Conservation (phyloP, 2,888 invertebrate genomes). For the Epicampocera succincta region DNA sequence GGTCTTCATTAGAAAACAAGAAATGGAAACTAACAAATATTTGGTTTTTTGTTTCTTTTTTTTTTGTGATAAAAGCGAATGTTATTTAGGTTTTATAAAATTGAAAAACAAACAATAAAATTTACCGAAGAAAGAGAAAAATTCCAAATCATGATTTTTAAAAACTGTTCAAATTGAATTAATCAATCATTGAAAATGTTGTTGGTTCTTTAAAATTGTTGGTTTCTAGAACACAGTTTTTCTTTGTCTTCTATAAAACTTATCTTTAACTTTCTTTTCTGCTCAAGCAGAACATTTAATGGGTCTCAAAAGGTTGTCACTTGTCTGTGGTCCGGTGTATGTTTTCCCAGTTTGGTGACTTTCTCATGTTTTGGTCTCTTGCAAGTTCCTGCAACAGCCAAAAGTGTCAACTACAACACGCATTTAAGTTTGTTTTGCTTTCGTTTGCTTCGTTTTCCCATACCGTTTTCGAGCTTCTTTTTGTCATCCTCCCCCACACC, state of each 20-base stretch:
- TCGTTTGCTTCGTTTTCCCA: conserved; percentile 1
- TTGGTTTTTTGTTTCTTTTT: too few species aligned
- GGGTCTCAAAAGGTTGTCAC: conserved; percentile 38
- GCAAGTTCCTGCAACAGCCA: neutral
- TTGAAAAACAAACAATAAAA: conserved; percentile 6
- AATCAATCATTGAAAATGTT: conserved; percentile 57
- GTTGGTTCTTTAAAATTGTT: neutral
- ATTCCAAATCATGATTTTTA: conserved; percentile 49
- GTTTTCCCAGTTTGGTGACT: neutral
- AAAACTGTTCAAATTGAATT: neutral
- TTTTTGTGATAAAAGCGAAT: conserved; percentile 20
- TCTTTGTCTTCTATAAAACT: too few species aligned
- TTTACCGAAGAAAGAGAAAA: conserved; percentile 31
- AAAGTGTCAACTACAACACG: conserved; percentile 67
- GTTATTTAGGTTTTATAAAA: neutral
- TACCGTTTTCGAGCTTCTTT: conserved; percentile 24
- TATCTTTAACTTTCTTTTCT: neutral
- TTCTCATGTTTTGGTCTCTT: conserved; percentile 14
- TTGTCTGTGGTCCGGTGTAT: conserved; percentile 10
- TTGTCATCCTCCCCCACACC: neutral
- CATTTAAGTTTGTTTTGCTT: conserved; percentile 31
- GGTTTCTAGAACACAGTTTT: too few species aligned
- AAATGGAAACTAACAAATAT: too few species aligned
- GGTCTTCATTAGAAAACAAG: conserved; percentile 31
- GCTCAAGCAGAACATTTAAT: neutral